phyloP scores from a whole-genome alignment of 2,113 vertebrate genomes.

The Ochotona curzoniae region DNA sequence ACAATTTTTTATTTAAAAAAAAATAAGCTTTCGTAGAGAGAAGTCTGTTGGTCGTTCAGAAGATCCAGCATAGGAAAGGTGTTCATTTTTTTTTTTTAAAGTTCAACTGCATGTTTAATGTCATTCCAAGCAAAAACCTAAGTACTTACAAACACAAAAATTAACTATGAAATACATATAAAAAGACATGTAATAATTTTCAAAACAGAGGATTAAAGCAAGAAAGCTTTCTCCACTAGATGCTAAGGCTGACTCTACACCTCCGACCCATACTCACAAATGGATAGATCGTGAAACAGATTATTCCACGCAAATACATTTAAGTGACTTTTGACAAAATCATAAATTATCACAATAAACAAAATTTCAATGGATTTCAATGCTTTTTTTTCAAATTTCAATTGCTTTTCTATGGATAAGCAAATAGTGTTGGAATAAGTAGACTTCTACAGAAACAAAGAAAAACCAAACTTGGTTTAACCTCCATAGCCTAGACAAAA shows the following conservation, averaged over 20 bases:
- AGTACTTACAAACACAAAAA: too few species aligned
- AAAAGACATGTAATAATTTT: not conserved
- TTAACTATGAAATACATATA: not conserved
- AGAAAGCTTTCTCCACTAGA: not conserved
- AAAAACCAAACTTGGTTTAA: not conserved
- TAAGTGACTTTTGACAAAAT: not conserved
- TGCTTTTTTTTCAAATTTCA: too few species aligned
- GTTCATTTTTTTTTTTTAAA: not conserved
- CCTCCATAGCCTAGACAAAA: not conserved
- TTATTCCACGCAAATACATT: not conserved
- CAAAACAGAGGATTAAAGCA: not conserved
- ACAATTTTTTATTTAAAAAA: not conserved
- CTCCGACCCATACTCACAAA: not conserved
- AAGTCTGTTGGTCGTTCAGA: not conserved
- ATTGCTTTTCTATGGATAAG: constrained; percentile 9
- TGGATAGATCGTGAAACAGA: not conserved
- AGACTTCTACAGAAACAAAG: not conserved
- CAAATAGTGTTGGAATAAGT: not conserved
- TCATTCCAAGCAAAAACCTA: not conserved
- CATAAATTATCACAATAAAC: not conserved
- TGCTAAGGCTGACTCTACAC: not conserved
- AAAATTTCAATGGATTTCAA: too few species aligned
- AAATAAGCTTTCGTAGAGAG: not conserved
- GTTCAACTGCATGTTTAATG: not conserved
- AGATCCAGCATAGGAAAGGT: not conserved